phyloP scores from a whole-genome alignment of 2,797 vertebrate species.

The Sebastes oblongus region DNA sequence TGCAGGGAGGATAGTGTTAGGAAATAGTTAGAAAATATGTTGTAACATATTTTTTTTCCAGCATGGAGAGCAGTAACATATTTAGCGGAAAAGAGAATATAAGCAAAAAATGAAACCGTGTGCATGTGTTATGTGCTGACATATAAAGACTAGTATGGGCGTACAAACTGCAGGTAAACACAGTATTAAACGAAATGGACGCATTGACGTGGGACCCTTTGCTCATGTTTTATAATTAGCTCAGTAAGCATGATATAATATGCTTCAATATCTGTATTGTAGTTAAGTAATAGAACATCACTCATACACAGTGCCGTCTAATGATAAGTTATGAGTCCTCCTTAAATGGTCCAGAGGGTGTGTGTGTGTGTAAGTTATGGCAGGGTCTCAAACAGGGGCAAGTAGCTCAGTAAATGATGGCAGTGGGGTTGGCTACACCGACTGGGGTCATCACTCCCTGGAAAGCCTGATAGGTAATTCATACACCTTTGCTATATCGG shows the following conservation, averaged over 20 bases:
- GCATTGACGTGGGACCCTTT: neutral
- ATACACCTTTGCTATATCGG: conserved; percentile 43
- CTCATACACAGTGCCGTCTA: conserved; percentile 55
- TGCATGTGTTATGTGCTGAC: conserved; percentile 2
- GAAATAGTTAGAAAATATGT: conserved; percentile 51
- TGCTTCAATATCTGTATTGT: conserved; percentile 59
- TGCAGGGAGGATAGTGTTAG: conserved; percentile 54
- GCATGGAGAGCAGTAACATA: conserved; percentile 17
- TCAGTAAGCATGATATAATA: conserved; percentile 65
- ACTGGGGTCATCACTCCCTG: conserved; percentile 71
- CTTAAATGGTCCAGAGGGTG: conserved; percentile 51
- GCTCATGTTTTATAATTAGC: conserved; percentile 60
- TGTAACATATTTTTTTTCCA: conserved; percentile 36
- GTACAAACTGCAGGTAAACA: conserved; percentile 33
- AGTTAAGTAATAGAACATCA: conserved; percentile 68
- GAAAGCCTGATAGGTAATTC: conserved; percentile 71
- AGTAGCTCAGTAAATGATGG: conserved; percentile 73
- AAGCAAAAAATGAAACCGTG: conserved; percentile 3
- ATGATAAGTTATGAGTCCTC: conserved; percentile 71
- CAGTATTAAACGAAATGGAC: conserved; percentile 21
- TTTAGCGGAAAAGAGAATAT: conserved; percentile 9
- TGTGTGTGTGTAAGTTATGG: conserved; percentile 52
- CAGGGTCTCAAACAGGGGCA: conserved; percentile 51
- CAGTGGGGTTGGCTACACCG: conserved; percentile 55
- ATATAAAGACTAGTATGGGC: conserved; percentile 22